Evolutionary conservation across 2,113 vertebrate genomes (phyloP).

Genomic region (Nerophis ophidion): DNA sequence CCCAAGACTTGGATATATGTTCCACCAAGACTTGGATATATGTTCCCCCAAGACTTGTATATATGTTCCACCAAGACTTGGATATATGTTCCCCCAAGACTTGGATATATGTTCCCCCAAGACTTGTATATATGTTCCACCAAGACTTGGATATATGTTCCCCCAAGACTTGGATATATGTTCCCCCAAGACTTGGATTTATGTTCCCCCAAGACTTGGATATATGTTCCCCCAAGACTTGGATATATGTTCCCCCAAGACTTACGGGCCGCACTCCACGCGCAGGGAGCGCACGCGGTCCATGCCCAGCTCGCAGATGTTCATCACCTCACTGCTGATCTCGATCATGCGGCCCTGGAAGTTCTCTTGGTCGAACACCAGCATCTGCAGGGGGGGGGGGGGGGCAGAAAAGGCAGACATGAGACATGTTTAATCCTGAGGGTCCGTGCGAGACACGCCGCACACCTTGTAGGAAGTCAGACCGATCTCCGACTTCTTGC

Average conservation of each 20-base stretch:
- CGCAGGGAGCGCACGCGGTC: constrained; percentile 76
- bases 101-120: constrained; percentile 15
- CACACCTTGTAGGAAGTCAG: constrained; percentile 74
- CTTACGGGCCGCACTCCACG: constrained; percentile 77
- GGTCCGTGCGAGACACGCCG: background rate
- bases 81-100: constrained; percentile 25
- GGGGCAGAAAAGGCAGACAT: background rate
- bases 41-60: constrained; percentile 40
- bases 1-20: constrained; percentile 48
- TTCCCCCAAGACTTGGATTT: constrained; percentile 42
- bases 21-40: constrained; percentile 44
- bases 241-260: background rate
- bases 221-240: constrained; percentile 40
- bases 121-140: constrained; percentile 49
- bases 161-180: constrained; percentile 48
- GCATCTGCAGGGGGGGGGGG: constrained; percentile 68
- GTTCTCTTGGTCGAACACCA: constrained; percentile 78
- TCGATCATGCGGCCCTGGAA: constrained; percentile 80
- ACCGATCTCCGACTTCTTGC: constrained; percentile 75
- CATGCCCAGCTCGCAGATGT: constrained; percentile 76
- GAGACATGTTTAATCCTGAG: background rate
- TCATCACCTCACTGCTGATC: constrained; percentile 77
- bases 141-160: constrained; percentile 49
- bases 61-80: constrained; percentile 40
- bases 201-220: constrained; percentile 40